phyloP scores from a whole-genome alignment of 2,888 invertebrate species.

The Helobdella robusta region DNA sequence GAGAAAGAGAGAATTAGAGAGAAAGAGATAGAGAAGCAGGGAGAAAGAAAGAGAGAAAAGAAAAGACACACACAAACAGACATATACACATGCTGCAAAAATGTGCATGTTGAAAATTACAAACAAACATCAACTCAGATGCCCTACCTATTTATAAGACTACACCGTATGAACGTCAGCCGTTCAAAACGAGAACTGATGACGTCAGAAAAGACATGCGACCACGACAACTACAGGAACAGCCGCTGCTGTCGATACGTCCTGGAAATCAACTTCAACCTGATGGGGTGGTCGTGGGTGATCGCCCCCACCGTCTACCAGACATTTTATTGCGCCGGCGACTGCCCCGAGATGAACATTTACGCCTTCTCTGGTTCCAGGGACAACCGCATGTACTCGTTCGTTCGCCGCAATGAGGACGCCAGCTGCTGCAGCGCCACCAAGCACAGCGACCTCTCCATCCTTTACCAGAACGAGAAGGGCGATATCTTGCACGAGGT shows the following conservation, averaged over 20 bases:
- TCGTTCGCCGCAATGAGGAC: not conserved
- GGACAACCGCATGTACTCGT: not conserved
- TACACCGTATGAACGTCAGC: too few relatives aligned
- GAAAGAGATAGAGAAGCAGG: too few relatives aligned
- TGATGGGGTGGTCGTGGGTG: constrained; percentile 10
- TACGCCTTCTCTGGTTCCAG: not conserved
- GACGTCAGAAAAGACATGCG: too few relatives aligned
- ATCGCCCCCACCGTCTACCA: constrained; percentile 7
- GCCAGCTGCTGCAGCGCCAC: constrained; percentile 9
- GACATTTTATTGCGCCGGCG: constrained; percentile 12
- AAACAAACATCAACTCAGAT: too few relatives aligned
- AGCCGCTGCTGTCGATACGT: constrained; percentile 16
- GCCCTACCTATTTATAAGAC: too few relatives aligned
- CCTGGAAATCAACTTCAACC: constrained; percentile 4
- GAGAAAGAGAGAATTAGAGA: too few relatives aligned
- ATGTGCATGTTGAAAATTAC: too few relatives aligned
- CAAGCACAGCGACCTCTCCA: constrained; percentile 9
- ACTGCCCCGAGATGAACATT: not conserved
- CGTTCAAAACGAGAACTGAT: too few relatives aligned
- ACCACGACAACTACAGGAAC: too few relatives aligned
- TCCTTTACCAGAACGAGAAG: constrained; percentile 1
- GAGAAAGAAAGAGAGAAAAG: too few relatives aligned
- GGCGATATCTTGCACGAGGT: not conserved
- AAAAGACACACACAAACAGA: too few relatives aligned
- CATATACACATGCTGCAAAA: too few relatives aligned